Percentiles rank a stretch among this genome's conserved stretches.
These are phyloP conservation scores for Apteryx mantelli DNA, from an alignment of 2,113 vertebrate species.

Conservation along the genomic window DNA sequence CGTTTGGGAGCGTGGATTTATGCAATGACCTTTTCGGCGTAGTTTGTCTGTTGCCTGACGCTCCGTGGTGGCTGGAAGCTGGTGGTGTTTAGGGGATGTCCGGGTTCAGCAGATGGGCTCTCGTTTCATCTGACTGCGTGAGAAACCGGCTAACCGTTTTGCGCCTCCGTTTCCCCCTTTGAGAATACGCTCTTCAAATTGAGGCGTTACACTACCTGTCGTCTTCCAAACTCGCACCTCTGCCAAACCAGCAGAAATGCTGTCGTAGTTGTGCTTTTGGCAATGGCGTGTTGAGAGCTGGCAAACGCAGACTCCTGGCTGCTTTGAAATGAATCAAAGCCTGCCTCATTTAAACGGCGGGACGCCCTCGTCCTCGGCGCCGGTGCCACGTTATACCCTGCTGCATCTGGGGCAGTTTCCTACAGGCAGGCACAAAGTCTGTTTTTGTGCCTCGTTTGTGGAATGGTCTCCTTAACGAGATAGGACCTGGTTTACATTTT, in stretches of 20 bases:
- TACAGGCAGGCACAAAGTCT: not conserved
- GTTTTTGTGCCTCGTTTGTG: not conserved
- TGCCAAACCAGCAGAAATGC: not conserved
- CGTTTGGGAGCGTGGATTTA: too few relatives aligned
- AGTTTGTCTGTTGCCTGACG: not conserved
- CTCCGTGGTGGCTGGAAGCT: not conserved
- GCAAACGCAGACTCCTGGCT: not conserved
- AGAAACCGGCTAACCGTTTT: not conserved
- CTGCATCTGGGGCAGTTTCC: fast-evolving
- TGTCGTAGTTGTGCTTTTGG: not conserved
- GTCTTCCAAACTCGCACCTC: not conserved
- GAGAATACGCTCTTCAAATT: not conserved
- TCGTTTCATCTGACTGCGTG: not conserved
- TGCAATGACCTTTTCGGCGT: not conserved
- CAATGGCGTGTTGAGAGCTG: too few relatives aligned
- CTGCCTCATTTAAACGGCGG: not conserved
- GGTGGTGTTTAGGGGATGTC: not conserved
- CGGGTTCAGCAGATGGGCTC: not conserved
- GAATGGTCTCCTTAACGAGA: not conserved
- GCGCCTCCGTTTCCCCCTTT: not conserved
- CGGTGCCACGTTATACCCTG: fast-evolving
- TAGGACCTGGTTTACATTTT: not conserved
- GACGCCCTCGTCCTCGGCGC: not conserved
- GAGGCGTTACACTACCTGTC: not conserved
- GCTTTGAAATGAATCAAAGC: not conserved